phyloP scores from a whole-genome alignment of 2,797 vertebrate genomes.

The Carduelis carduelis region DNA sequence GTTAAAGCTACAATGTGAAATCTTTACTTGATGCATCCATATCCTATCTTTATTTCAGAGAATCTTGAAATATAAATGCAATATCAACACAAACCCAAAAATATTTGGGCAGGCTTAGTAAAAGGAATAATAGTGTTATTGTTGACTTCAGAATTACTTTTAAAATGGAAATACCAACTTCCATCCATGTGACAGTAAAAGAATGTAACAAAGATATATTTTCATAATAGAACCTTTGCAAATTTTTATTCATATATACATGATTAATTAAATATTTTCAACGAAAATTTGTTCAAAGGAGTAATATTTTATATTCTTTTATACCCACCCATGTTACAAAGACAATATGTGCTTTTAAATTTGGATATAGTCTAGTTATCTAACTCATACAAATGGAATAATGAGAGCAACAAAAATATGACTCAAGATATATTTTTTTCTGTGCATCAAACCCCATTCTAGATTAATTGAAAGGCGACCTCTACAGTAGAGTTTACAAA shows the following conservation, averaged over 20 bases:
- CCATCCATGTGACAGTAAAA: not conserved
- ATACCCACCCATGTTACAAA: not conserved
- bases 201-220: not conserved
- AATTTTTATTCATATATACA: not conserved
- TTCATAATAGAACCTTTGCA: not conserved
- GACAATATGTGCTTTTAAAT: not conserved
- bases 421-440: not conserved
- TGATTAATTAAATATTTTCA: not conserved
- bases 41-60: conserved; percentile 16
- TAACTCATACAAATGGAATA: not conserved
- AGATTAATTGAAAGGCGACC: not conserved
- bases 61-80: not conserved
- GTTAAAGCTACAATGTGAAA: not conserved
- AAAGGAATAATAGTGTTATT: not conserved
- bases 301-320: not conserved
- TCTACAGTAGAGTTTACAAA: not conserved
- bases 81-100: not conserved
- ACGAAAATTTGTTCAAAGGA: not conserved
- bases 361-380: not conserved
- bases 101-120: not conserved
- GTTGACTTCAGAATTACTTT: not conserved
- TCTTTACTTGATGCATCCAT: not conserved
- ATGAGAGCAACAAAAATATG: not conserved
- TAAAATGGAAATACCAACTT: not conserved
- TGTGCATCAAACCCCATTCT: not conserved